These are phyloP conservation scores for Lagocephalus sceleratus DNA, from an alignment of 2,797 vertebrate genomes.

Conservation along the genomic window DNA sequence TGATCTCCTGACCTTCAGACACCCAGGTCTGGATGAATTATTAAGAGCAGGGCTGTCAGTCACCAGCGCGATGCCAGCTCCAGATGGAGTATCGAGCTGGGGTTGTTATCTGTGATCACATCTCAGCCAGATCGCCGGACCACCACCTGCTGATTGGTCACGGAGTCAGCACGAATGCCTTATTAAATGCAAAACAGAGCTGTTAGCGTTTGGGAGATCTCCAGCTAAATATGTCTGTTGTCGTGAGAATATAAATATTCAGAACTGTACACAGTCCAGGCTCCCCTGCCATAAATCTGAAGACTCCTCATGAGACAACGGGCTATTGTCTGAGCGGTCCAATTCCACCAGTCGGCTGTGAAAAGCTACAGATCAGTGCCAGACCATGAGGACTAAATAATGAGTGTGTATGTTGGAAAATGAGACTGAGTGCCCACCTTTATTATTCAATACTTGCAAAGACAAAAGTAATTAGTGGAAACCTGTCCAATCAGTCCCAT, in stretches of 20 bases:
- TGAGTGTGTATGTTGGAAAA: constrained; percentile 46
- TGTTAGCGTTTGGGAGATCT: constrained; percentile 7
- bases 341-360: constrained; percentile 55
- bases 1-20: constrained; percentile 89
- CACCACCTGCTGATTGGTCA: constrained; percentile 64
- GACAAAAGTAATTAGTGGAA: not conserved
- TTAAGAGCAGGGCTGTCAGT: constrained; percentile 84
- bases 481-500: too few species aligned
- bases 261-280: constrained; percentile 8
- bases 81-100: constrained; percentile 67
- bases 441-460: constrained; percentile 24
- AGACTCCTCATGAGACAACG: constrained; percentile 22
- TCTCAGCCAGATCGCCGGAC: constrained; percentile 63
- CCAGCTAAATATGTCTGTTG: constrained; percentile 14
- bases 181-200: constrained; percentile 1
- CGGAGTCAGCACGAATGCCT: constrained; percentile 23
- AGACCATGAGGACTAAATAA: constrained; percentile 51
- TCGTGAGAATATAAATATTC: constrained; percentile 15
- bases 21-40: constrained; percentile 88
- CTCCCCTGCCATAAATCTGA: constrained; percentile 6
- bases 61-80: constrained; percentile 65
- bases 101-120: constrained; percentile 67
- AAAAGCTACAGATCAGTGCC: constrained; percentile 52
- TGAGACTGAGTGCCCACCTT: constrained; percentile 21
- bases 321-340: constrained; percentile 66